Base-by-base conservation (phyloP, 2,888 invertebrate genomes). In the Vannuccia rotundouncinata region DNA sequence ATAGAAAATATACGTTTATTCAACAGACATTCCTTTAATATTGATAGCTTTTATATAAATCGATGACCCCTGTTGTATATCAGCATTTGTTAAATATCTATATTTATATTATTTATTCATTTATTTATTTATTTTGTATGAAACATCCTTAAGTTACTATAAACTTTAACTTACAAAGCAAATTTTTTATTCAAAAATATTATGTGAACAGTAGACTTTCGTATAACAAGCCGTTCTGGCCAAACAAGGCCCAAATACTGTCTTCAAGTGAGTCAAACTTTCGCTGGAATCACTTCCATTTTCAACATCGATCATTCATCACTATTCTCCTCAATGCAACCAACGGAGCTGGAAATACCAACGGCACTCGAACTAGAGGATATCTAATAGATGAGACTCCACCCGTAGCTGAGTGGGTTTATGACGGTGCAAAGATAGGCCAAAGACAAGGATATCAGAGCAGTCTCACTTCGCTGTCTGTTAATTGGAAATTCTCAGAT, bases 331-430 rank as follows among this genome's bases (percentile, higher is more conserved):
- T 85, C 2, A 82, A 78, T 29, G 84, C 83, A n/a, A 83, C 83
- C n/a, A 85, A 85, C 77, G 83, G 82, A 0, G 85, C 85, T 22
- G 81, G 83, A 0, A 84, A 83, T 76, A 81, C 81, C 17, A 80
- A 83, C 5, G 66, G 80, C 13, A 79, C 60, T 17, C 77, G 76
- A 2, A 83, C 84, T 0, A 74, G 82, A 76, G 83, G 84, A 1
- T 83, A 84, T 81, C 77, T 84, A 29, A 82, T 85, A 10, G 85
- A 85, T 79, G 80, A 84, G n/a, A 85, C 85, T 0, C 83, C 84
- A 10, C 84, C 85, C 22, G 66, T 66, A 0, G 79, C 84, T 1
- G 74, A 81, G 2, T 79, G 79, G 77, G 80, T 85, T 0, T 81
- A 83, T 27, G 85, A 85, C 79, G 85, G 85, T 2, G 2, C 30